phyloP scores from a whole-genome alignment of 92 coral and sea anemone species.

The Pocillopora meandrina region DNA sequence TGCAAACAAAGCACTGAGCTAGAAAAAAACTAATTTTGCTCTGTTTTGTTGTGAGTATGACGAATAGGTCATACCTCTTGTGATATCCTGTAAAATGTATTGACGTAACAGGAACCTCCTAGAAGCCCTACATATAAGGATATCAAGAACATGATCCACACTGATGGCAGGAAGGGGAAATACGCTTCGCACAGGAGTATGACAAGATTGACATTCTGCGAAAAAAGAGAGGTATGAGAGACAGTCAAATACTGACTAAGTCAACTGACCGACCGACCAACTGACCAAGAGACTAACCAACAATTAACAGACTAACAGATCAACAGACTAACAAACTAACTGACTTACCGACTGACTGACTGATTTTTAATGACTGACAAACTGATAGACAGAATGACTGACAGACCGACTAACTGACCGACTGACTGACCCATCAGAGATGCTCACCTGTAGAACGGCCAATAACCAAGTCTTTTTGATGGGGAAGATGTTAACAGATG shows the following conservation, averaged over 20 bases:
- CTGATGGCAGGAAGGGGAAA: conserved; percentile 78
- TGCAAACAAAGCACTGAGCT: no score
- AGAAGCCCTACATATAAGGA: conserved; percentile 80
- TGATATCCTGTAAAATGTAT: conserved; percentile 84
- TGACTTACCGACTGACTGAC: no score
- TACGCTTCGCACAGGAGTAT: conserved; percentile 72
- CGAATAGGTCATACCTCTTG: conserved; percentile 59
- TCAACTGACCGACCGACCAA: no score
- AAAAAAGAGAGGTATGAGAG: background rate
- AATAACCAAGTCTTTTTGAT: conserved; percentile 68
- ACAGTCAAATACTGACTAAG: no score
- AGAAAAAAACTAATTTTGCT: no score
- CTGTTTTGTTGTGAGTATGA: background rate
- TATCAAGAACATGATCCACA: conserved; percentile 82
- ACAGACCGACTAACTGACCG: background rate
- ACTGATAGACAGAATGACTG: no score
- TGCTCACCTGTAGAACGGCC: conserved; percentile 67
- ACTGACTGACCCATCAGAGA: background rate
- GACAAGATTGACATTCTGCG: conserved; percentile 72
- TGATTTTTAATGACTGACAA: no score
- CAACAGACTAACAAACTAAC: background rate
- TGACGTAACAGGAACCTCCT: conserved; percentile 89
- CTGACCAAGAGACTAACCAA: no score
- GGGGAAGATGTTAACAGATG: conserved; percentile 79
- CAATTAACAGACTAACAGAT: background rate